Conservation (phyloP, 2,797 vertebrate species). For the Erpetoichthys calabaricus region DNA sequence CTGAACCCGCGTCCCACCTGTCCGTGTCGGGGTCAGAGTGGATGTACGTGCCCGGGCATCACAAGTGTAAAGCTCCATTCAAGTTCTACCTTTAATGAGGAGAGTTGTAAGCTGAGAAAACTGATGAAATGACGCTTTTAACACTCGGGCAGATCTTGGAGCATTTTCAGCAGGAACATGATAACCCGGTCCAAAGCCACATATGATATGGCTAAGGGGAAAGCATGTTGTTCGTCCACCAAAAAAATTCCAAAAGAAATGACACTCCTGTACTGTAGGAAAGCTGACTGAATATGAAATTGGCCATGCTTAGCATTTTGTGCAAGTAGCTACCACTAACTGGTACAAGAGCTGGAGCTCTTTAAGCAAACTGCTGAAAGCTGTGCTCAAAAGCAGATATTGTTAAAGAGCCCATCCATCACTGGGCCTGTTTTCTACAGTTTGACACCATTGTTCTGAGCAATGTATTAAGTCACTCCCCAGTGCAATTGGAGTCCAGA, state of each 20-base stretch:
- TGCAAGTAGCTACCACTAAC: slow-evolving; percentile 53
- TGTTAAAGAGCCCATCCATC: slow-evolving; percentile 61
- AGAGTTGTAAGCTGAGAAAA: no score
- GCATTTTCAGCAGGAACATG: no score
- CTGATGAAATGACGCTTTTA: no score
- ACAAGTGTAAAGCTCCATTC: no score
- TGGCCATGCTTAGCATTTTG: slow-evolving; percentile 32
- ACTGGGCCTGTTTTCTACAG: slow-evolving; percentile 55
- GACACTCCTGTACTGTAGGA: neutral
- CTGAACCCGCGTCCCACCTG: no score
- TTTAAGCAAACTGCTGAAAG: slow-evolving; percentile 36
- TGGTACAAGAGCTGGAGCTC: slow-evolving; percentile 63
- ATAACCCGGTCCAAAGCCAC: no score
- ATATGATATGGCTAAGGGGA: no score
- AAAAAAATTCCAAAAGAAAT: neutral
- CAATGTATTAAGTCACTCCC: slow-evolving; percentile 35
- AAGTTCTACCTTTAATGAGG: no score
- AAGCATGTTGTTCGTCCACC: neutral
- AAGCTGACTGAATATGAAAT: neutral
- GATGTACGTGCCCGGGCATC: no score
- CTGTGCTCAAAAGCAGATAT: slow-evolving; percentile 68
- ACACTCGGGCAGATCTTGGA: no score
- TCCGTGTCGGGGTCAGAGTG: no score
- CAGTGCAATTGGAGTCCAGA: neutral
- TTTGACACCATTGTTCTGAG: slow-evolving; percentile 77